Base-by-base conservation (phyloP, 2,888 invertebrate genomes). In the Troides helena region DNA sequence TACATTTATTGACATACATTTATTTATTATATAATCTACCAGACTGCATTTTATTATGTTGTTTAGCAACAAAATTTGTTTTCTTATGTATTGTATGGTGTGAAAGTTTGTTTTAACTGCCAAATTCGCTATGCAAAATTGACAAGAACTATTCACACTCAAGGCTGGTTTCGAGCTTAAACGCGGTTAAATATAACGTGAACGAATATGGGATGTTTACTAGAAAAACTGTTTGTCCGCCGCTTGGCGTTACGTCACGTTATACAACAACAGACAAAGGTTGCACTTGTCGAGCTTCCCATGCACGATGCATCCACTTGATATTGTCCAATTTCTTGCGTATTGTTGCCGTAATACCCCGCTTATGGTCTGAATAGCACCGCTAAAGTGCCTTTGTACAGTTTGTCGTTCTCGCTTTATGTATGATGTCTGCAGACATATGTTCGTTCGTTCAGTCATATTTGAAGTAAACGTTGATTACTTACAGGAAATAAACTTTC, bases 221-320 rank as follows among this genome's bases (percentile, higher is more conserved):
- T 62, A 39, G 12, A 70, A 53, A 70, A 63, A 64, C 53, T 39
- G 25, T 62, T 23, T 62, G 60, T 21, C 53, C 36, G 50, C 39
- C 23, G 53, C 62, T 10, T 56, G 60, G 43, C 57, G 39, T 65
- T 84, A 85, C 83, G 80, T 72, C 73, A 76, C 73, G 78, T 87
- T 87, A 86, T 81, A 83, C 84, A 86, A 88, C 79, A 77, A 70
- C 73, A 78, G 71, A 87, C 85, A 85, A 85, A 85, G 85, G 81
- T 80, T 81, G 85, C 87, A 85, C 83, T 88, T 84, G 85, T 81
- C 74, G 76, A 82, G 85, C 79, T 90, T 91, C 91, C 82, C 90
- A 89, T 84, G 85, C 82, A 76, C 75, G 76, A 73, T 65, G 75
- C 78, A 77, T 77, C 77, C 74, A 71, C 73, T 69, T 74, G 74